phyloP scores from a whole-genome alignment of 2,113 vertebrate genomes.

The Forbesichthys papilliferus region DNA sequence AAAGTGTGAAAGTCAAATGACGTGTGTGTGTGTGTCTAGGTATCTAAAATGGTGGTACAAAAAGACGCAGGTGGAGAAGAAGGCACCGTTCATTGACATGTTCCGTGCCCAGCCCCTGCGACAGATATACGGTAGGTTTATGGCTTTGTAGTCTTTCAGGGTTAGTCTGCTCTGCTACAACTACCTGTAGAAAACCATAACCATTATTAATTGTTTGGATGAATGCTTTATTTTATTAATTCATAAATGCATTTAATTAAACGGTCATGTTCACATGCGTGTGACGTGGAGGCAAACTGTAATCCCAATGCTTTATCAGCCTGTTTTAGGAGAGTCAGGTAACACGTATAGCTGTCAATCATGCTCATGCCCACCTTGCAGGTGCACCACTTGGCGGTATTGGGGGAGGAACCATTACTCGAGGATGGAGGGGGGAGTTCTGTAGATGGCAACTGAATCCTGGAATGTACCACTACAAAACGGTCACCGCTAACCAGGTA shows the following conservation, averaged over 20 bases:
- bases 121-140: conserved; percentile 90
- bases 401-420: conserved; percentile 92
- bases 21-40: conserved; percentile 63
- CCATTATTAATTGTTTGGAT: too few species aligned
- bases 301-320: neutral
- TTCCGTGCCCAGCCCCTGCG: conserved; percentile 82
- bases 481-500: conserved; percentile 88
- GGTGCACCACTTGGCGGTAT: conserved; percentile 93
- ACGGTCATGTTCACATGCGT: too few species aligned
- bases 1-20: neutral
- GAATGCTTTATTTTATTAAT: too few species aligned
- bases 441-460: conserved; percentile 96
- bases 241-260: too few species aligned
- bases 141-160: neutral
- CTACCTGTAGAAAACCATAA: too few species aligned
- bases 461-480: conserved; percentile 90
- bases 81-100: conserved; percentile 92
- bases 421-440: conserved; percentile 94
- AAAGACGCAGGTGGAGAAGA: conserved; percentile 92
- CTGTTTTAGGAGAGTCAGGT: neutral
- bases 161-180: too few species aligned
- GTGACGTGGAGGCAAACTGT: too few species aligned
- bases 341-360: too few species aligned
- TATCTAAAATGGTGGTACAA: conserved; percentile 94
- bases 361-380: conserved; percentile 45